Base-by-base conservation (phyloP, 1,140 invertebrate genomes). In the Archivesica marissinica region DNA sequence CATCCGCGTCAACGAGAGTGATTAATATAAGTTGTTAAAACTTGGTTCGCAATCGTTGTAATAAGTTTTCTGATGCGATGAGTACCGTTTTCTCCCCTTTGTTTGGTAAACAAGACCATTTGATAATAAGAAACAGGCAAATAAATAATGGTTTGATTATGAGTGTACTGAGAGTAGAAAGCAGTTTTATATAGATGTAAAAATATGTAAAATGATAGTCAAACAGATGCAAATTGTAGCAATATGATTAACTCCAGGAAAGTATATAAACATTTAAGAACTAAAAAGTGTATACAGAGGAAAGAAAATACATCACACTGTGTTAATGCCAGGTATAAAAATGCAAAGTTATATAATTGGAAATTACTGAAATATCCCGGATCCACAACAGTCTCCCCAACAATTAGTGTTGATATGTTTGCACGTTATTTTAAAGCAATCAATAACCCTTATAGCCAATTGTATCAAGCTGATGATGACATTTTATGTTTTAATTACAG, bases 391-490 rank as follows among this genome's bases (percentile, higher is more conserved):
- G n/a, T n/a, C n/a, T n/a, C n/a, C n/a, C n/a, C 25, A 41, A 6
- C 2, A n/a, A 23, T 77, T 1, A 3, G 23, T 23, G 4, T 35
- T 15, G 72, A 76, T 25, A 56, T 4, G 11, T 76, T 76, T 56
- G 9, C 35, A 11, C 28, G 28, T 20, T 75, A 83, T 75, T 83
- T 76, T 25, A 56, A 35, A 15, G 54, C 50, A 20, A 64, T 78
- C 15, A 66, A 50, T 66, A 79, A 61, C 50, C 41, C 54, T 0
- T 23, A 66, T 15, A 33, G 50, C 28, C 13, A 3, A 47, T 79
- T 79, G 25, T 79, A 39, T 79, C 30, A 50, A 25, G 30, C 76
- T 11, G 76, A 79, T 6, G 76, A 79, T 11, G 76, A 79, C 35
- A 25, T 79, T 17, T 3, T 79, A 33, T n/a, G 66, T 50, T 79